Base-by-base conservation (phyloP, 2,797 vertebrate species). In the Alectoris magna region DNA sequence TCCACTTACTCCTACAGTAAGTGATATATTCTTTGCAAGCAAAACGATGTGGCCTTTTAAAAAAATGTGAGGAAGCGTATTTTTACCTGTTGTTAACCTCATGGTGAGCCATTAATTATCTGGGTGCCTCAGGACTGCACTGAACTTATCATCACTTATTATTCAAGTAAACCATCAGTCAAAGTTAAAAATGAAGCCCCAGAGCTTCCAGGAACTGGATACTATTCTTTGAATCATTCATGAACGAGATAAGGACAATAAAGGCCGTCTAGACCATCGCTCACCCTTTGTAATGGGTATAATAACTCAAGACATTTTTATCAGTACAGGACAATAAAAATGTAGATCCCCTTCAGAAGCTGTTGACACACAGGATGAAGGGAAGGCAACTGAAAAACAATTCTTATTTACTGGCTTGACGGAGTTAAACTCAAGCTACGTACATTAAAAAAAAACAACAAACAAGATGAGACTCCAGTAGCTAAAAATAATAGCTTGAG, bases 141-240 rank as follows among this genome's bases (percentile, higher is more conserved):
- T 90, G 73, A 74, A 93, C 46, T 75, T 79, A 92, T 34, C 58
- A 2, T 36, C 81, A 74, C 70, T 93, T 77, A 58, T 78, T 93
- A 92, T 55, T 77, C 89, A 78, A 78, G 76, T 90, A 88, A 94
- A 91, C 63, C 90, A 92, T 89, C 83, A 91, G 87, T 60, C 51
- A 78, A 59, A 75, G 95, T 69, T 60, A 88, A 91, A 95, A 93
- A 72, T 0, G 0, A 94, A 92, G 70, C 73, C 49, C 67, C 23
- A 29, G 67, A 86, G 84, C 82, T 96, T 93, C 79, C 69, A 90
- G 92, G 83, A 96, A 94, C 27, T 91, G 87, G 66, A 92, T 77
- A 43, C 55, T 55, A 58, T 31, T 69, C 70, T 72, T 66, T 75
- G 87, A 94, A 93, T 85, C 91, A 87, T 84, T 88, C 76, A 59